Evolutionary conservation across 2,888 invertebrate genomes (phyloP), one percentile per base, ranked within the genome.

Genomic region (Leucania comma): DNA sequence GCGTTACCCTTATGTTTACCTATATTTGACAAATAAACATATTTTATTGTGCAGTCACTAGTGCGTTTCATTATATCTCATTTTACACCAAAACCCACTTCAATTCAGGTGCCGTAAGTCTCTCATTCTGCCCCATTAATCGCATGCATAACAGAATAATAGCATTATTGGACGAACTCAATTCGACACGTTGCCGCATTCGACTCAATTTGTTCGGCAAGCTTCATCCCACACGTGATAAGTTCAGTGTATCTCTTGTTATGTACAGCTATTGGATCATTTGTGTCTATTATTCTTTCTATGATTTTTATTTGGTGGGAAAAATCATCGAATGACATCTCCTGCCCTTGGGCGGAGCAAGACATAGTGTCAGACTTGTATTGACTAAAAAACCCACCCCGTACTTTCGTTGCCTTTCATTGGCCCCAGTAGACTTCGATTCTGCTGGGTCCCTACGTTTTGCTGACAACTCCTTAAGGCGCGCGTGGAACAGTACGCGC

Each of bases 101-200:
- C 22, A 22, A 66, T 53, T 53, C 42, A 42, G 50, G 51, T 53
- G 42, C 6, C 0, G 20, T 26, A 51, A 65, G 26, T 26, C 51
- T 3, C 6, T 53, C 22, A 66, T 66, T 66, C 67, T 32, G 51
- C 8, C 3, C 32, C n/a, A 53, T 66, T 75, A 70, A 70, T 35
- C 42, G 32, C 42, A 32, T 51, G 75, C 51, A 46, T 35, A 53
- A 75, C 73, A 66, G 59, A 68, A 71, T 74, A 68, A 79, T 63
- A 53, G 53, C 50, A 74, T 78, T 80, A 74, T 74, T 32, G 75
- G 42, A 66, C n/a, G 42, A 20, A 66, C n/a, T 6, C n/a, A 42
- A 42, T 74, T 65, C 42, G 50, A 74, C 66, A 42, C 75, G 42
- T 64, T 51, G 65, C 24, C 20, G 29, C 42, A 51, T 51, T 51